phyloP scores from a whole-genome alignment of 2,888 invertebrate species.

The Ornithoptera alexandrae region DNA sequence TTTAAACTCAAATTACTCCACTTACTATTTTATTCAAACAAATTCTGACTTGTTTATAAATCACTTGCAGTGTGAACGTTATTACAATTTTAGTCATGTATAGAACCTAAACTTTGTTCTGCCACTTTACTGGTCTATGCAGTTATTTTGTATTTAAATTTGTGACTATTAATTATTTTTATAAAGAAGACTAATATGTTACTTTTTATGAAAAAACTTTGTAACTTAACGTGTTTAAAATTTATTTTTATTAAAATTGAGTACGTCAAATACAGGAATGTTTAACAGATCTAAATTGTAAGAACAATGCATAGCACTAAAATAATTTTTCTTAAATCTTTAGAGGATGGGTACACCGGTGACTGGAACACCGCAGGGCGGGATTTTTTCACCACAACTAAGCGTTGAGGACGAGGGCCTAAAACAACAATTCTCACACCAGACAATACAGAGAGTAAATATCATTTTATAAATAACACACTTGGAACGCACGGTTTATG shows the following conservation, averaged over 20 bases:
- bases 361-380: slow-evolving; percentile 70
- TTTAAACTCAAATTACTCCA: no score
- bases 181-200: no score
- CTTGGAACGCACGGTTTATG: slow-evolving; percentile 23
- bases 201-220: background rate
- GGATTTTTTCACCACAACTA: slow-evolving; percentile 68
- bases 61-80: no score
- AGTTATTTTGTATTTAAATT: no score
- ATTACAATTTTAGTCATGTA: background rate
- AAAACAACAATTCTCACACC: slow-evolving; percentile 74
- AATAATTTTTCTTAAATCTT: slow-evolving; percentile 34
- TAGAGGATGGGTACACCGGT: slow-evolving; percentile 74
- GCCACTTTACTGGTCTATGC: no score
- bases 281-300: no score
- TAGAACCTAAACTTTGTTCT: no score
- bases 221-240: background rate
- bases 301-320: background rate
- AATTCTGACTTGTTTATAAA: no score
- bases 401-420: slow-evolving; percentile 73
- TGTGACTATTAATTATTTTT: no score
- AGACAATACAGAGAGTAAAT: slow-evolving; percentile 76
- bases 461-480: slow-evolving; percentile 31
- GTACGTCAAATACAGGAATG: no score
- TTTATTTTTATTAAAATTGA: no score
- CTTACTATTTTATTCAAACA: no score